Evolutionary conservation across 1,140 invertebrate genomes (phyloP).

Genomic region (Latrodectus geometricus): DNA sequence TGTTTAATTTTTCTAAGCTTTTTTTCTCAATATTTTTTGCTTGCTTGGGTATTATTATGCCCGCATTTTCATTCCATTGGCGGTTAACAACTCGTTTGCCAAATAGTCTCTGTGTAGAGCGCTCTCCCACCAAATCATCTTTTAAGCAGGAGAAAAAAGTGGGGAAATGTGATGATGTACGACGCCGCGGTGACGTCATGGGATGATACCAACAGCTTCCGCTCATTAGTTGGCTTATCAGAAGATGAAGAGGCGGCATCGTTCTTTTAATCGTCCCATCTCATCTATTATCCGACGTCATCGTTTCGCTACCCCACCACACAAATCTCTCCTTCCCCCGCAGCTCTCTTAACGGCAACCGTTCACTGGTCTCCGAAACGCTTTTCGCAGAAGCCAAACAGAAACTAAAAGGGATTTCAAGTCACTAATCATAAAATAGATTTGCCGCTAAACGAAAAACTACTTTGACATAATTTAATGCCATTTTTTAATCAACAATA

Average conservation of each 20-base stretch:
- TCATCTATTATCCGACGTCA: conserved; percentile 52
- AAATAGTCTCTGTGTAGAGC: neutral
- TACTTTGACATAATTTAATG: neutral
- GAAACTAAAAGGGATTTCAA: conserved; percentile 1
- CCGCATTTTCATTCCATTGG: too few relatives aligned
- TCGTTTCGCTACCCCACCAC: neutral
- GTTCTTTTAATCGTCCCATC: conserved; percentile 37
- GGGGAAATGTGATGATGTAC: neutral
- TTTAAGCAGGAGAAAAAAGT: neutral
- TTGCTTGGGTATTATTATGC: neutral
- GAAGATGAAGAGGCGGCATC: conserved; percentile 23
- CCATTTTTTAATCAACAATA: neutral
- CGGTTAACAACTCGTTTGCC: neutral
- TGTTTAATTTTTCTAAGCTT: neutral
- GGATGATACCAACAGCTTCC: conserved; percentile 19
- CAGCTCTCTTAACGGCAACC: neutral
- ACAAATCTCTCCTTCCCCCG: neutral
- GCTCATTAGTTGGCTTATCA: conserved; percentile 29
- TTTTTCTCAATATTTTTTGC: neutral
- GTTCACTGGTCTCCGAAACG: neutral
- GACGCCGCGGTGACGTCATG: neutral
- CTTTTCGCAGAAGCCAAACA: conserved; percentile 8
- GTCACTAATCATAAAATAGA: neutral
- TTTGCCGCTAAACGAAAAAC: neutral
- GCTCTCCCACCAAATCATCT: neutral